Evolutionary conservation across 2,797 vertebrate species (phyloP).

Genomic region (Orestias chungarensis): DNA sequence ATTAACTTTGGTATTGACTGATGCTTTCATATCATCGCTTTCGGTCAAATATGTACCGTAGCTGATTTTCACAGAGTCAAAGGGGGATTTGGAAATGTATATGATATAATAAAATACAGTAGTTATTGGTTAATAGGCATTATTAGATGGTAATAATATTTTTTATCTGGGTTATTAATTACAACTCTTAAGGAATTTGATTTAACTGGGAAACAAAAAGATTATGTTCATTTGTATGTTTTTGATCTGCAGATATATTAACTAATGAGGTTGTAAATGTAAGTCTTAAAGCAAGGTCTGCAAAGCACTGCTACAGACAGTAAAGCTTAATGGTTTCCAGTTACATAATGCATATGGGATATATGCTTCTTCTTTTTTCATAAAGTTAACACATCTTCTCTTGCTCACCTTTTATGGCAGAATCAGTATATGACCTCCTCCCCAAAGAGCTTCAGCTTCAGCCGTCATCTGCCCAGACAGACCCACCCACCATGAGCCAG

Average conservation of each 20-base stretch:
- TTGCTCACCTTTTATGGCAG: conserved; percentile 72
- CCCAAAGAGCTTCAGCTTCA: conserved; percentile 98
- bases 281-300: neutral
- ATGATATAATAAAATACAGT: too few species aligned
- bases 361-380: conserved; percentile 17
- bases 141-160: too few species aligned
- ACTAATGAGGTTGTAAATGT: neutral
- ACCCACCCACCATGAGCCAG: conserved; percentile 97
- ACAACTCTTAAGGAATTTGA: neutral
- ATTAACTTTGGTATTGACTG: too few species aligned
- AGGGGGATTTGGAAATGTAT: too few species aligned
- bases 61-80: too few species aligned
- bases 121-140: too few species aligned
- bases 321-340: neutral
- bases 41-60: too few species aligned
- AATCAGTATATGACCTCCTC: conserved; percentile 99
- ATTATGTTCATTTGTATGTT: conserved; percentile 4
- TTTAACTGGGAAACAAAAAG: conserved; percentile 12
- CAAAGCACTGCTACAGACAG: neutral
- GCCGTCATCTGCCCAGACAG: conserved; percentile 89
- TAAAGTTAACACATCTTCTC: conserved; percentile 38
- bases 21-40: too few species aligned
- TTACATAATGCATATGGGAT: conserved; percentile 4
- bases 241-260: neutral
- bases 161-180: too few species aligned